phyloP scores from a whole-genome alignment of 2,797 vertebrate genomes.

The Lindbergichthys nudifrons region DNA sequence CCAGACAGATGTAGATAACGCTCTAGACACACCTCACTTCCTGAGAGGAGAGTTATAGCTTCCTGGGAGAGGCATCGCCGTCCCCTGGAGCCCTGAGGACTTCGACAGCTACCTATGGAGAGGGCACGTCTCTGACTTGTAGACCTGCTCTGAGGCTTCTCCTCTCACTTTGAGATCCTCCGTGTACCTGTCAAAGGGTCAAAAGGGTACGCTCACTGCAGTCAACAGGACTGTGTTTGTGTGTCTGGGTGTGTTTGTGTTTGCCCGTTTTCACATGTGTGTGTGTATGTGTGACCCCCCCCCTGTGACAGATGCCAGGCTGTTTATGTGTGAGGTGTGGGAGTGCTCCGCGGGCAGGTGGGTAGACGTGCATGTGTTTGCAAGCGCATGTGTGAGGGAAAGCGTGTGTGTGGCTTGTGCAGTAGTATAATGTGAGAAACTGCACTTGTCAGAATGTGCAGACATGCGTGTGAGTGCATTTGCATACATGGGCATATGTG shows the following conservation, averaged over 20 bases:
- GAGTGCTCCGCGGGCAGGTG: constrained; percentile 70
- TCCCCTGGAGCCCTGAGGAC: constrained; percentile 77
- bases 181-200: constrained; percentile 86
- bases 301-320: constrained; percentile 82
- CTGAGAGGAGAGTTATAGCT: constrained; percentile 83
- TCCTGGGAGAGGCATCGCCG: constrained; percentile 79
- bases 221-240: constrained; percentile 71
- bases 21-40: constrained; percentile 84
- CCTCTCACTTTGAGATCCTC: constrained; percentile 80
- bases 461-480: constrained; percentile 63
- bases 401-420: constrained; percentile 45
- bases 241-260: constrained; percentile 59
- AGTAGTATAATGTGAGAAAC: constrained; percentile 60
- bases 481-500: constrained; percentile 63
- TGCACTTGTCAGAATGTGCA: constrained; percentile 69
- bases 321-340: constrained; percentile 75
- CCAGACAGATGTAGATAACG: constrained; percentile 81
- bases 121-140: constrained; percentile 84
- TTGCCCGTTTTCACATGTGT: constrained; percentile 29
- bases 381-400: constrained; percentile 48
- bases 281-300: constrained; percentile 43
- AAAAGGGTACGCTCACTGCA: constrained; percentile 73
- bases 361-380: constrained; percentile 57
- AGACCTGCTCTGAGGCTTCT: constrained; percentile 80
- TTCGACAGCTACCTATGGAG: constrained; percentile 83